Evolutionary conservation across 1,140 invertebrate genomes (phyloP).

Genomic region (Zaprionus capensis): DNA sequence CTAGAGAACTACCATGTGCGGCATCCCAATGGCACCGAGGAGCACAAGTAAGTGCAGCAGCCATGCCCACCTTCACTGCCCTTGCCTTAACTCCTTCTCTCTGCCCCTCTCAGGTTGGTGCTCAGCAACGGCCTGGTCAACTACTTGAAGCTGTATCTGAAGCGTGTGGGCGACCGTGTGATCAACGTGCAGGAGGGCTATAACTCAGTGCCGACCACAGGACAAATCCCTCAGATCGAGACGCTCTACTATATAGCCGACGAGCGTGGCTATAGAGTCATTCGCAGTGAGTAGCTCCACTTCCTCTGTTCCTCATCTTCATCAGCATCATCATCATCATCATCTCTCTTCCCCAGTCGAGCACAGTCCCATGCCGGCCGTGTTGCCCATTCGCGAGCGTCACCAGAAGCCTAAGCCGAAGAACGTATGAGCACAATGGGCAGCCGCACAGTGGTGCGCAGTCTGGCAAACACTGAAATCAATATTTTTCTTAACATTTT

Average conservation of each 20-base stretch:
- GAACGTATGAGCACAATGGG: slow-evolving; percentile 24
- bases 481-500: slow-evolving; percentile 19
- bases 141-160: slow-evolving; percentile 66
- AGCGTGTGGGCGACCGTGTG: slow-evolving; percentile 40
- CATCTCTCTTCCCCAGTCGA: slow-evolving; percentile 42
- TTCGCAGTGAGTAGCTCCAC: slow-evolving; percentile 53
- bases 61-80: neutral
- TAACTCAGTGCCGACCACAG: slow-evolving; percentile 61
- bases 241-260: slow-evolving; percentile 74
- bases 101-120: slow-evolving; percentile 48
- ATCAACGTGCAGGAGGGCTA: slow-evolving; percentile 75
- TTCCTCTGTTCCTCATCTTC: neutral
- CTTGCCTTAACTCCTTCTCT: neutral
- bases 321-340: slow-evolving; percentile 8
- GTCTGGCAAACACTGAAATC: neutral
- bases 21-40: slow-evolving; percentile 70
- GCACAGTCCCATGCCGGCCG: slow-evolving; percentile 26
- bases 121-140: slow-evolving; percentile 73
- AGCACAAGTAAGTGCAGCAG: slow-evolving; percentile 60
- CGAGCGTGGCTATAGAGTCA: slow-evolving; percentile 70
- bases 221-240: slow-evolving; percentile 46
- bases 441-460: slow-evolving; percentile 34
- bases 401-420: slow-evolving; percentile 22
- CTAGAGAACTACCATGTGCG: slow-evolving; percentile 67
- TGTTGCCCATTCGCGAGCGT: slow-evolving; percentile 26